Conservation (phyloP, 2,797 vertebrate species). For the Kryptopterus vitreolus region DNA sequence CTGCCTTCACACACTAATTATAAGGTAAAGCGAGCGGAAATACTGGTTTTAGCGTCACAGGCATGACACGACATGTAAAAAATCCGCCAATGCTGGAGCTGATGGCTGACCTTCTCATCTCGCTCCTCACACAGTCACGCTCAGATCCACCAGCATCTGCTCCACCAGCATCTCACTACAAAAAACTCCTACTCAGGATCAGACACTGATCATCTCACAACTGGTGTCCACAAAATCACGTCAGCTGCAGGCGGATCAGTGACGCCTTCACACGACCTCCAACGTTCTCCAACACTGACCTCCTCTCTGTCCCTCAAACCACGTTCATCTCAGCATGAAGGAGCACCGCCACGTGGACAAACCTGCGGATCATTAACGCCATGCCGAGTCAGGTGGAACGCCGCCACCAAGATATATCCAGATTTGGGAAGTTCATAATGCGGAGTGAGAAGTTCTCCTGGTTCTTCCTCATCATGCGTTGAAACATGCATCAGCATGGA, state of each 20-base stretch:
- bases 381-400: background rate
- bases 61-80: constrained; percentile 74
- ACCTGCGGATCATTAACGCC: background rate
- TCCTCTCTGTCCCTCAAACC: too few relatives aligned
- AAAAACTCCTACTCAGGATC: too few relatives aligned
- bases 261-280: too few relatives aligned
- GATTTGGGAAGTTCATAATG: too few relatives aligned
- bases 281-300: too few relatives aligned
- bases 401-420: background rate
- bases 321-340: too few relatives aligned
- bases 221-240: too few relatives aligned
- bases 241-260: too few relatives aligned
- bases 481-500: too few relatives aligned
- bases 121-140: background rate
- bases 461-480: background rate
- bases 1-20: constrained; percentile 67
- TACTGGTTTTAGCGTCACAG: constrained; percentile 73
- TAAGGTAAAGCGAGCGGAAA: constrained; percentile 69
- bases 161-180: background rate
- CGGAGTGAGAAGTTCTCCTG: background rate
- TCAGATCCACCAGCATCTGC: background rate
- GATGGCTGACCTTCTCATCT: constrained; percentile 59
- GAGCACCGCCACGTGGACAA: background rate
- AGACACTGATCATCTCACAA: too few relatives aligned
- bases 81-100: constrained; percentile 52